These are phyloP conservation scores for Synanthedon vespiformis DNA, from an alignment of 2,888 invertebrate species.

Conservation along the genomic window DNA sequence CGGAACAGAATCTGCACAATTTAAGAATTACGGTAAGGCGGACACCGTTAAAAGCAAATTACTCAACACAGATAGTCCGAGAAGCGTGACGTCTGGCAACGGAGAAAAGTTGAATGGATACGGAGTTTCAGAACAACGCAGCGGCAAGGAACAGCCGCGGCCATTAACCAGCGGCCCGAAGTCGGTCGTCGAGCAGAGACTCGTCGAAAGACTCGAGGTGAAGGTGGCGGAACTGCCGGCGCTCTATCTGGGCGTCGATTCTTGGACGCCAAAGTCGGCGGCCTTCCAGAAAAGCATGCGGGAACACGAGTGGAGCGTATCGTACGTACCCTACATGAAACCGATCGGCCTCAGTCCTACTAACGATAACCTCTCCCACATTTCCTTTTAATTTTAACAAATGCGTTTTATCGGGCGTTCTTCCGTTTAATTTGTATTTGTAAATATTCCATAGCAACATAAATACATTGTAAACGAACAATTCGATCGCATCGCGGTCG, in stretches of 20 bases:
- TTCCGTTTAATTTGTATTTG: not conserved
- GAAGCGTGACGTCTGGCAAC: slow-evolving; percentile 62
- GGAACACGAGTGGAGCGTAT: slow-evolving; percentile 70
- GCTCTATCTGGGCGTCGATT: slow-evolving; percentile 77
- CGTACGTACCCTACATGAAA: slow-evolving; percentile 49
- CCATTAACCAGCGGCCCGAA: slow-evolving; percentile 55
- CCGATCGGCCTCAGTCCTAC: slow-evolving; percentile 12
- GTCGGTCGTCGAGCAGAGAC: slow-evolving; percentile 57
- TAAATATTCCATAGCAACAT: not conserved
- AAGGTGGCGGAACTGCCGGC: slow-evolving; percentile 74
- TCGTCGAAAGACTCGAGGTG: slow-evolving; percentile 62
- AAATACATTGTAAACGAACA: not conserved
- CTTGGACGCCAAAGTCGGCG: slow-evolving; percentile 81
- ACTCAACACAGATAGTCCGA: slow-evolving; percentile 61
- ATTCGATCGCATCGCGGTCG: not conserved
- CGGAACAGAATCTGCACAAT: slow-evolving; percentile 64
- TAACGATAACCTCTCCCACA: slow-evolving; percentile 19
- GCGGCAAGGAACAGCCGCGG: slow-evolving; percentile 43
- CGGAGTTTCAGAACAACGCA: slow-evolving; percentile 42
- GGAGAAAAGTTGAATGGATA: slow-evolving; percentile 58
- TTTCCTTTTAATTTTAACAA: not conserved
- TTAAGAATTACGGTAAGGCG: slow-evolving; percentile 60
- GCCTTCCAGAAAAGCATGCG: slow-evolving; percentile 69
- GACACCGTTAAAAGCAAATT: slow-evolving; percentile 66
- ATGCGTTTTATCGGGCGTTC: no score